These are phyloP conservation scores for Metopolophium dirhodum DNA, from an alignment of 1,140 invertebrate species.

Conservation along the genomic window DNA sequence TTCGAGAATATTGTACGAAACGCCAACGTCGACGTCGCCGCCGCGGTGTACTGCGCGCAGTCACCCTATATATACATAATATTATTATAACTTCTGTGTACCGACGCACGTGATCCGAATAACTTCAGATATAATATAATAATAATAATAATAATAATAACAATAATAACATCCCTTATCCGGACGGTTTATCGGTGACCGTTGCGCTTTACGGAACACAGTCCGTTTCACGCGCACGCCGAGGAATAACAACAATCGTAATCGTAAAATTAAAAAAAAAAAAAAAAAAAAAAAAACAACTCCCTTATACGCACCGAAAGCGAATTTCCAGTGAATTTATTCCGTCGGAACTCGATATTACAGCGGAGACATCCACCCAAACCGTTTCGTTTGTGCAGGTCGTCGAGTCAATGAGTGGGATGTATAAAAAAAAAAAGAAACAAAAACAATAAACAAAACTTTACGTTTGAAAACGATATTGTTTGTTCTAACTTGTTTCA, in stretches of 20 bases:
- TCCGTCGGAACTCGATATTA: background rate
- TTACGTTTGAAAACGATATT: background rate
- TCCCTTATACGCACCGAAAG: background rate
- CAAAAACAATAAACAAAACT: background rate
- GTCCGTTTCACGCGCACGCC: background rate
- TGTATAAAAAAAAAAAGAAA: background rate
- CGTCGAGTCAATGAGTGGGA: background rate
- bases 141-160: conserved; percentile 21
- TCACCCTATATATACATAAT: conserved; percentile 4
- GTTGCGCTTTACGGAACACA: background rate
- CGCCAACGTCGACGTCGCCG: background rate
- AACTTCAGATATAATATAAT: conserved; percentile 39
- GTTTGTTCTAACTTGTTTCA: conserved; percentile 1
- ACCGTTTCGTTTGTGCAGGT: background rate
- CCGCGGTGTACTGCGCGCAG: background rate
- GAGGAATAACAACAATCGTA: conserved; percentile 20
- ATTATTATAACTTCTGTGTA: background rate
- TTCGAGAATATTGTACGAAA: conserved; percentile 1
- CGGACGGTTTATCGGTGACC: conserved; percentile 40
- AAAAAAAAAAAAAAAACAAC: background rate
- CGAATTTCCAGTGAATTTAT: background rate
- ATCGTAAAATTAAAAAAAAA: conserved; percentile 23
- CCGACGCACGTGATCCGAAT: conserved; percentile 45
- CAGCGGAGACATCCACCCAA: background rate
- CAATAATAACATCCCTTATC: conserved; percentile 41